Evolutionary conservation across 2,113 vertebrate genomes (phyloP).

Genomic region (Clarias gariepinus): DNA sequence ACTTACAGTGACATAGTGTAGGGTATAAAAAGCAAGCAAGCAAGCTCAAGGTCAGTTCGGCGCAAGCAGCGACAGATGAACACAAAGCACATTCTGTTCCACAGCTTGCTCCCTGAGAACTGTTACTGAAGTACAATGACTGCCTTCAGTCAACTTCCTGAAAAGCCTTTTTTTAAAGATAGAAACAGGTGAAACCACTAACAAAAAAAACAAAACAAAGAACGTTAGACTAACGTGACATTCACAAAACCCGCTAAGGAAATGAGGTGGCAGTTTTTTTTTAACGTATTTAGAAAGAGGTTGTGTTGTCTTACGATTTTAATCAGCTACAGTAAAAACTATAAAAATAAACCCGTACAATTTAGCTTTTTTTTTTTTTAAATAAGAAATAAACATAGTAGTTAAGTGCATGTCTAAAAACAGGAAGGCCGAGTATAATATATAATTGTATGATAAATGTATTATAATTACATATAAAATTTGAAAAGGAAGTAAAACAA

Average conservation of each 20-base stretch:
- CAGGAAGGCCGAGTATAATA: no score
- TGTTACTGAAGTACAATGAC: constrained; percentile 2
- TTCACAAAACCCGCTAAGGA: no score
- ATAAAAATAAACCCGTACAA: background rate
- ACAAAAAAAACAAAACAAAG: no score
- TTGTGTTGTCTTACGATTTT: background rate
- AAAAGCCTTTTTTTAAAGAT: background rate
- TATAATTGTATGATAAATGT: no score
- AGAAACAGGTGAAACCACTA: no score
- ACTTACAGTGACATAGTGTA: background rate
- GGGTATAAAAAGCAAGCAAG: background rate
- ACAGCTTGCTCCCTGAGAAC: background rate
- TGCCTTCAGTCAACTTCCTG: background rate
- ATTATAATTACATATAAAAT: no score
- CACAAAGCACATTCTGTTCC: background rate
- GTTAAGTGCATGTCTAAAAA: no score
- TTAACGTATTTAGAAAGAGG: background rate
- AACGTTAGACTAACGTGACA: no score
- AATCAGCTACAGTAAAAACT: background rate
- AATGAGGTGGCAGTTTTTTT: background rate
- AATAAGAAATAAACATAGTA: background rate
- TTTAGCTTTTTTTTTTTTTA: no score
- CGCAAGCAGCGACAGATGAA: background rate
- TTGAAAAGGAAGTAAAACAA: no score
- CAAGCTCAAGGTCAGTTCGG: background rate